These are phyloP conservation scores for Calliphora vomitoria DNA, from an alignment of 2,888 invertebrate species.

Conservation along the genomic window DNA sequence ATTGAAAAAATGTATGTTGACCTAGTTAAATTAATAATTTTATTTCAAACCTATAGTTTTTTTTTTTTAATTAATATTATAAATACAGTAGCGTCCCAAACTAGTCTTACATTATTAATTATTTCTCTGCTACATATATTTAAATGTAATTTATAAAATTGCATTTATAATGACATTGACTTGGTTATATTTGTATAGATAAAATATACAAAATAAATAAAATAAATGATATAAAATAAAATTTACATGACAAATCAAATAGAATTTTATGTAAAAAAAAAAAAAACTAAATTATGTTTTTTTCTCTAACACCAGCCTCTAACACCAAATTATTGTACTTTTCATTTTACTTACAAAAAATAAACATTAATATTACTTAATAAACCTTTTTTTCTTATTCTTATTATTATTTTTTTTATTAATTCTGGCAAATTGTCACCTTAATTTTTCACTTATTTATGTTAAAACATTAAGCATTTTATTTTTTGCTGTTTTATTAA, in stretches of 20 bases:
- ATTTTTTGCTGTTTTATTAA: conserved; percentile 20
- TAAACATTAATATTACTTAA: background rate
- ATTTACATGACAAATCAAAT: conserved; percentile 58
- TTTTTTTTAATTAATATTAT: too few relatives aligned
- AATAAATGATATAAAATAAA: conserved; percentile 38
- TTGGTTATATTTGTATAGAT: conserved; percentile 35
- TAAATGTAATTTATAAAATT: background rate
- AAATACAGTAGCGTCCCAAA: too few relatives aligned
- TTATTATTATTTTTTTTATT: conserved; percentile 37
- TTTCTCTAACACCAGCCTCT: background rate
- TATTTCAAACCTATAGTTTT: too few relatives aligned
- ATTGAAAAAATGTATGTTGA: too few relatives aligned
- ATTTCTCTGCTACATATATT: background rate
- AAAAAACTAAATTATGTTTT: too few relatives aligned
- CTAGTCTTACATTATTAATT: background rate
- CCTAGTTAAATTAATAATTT: too few relatives aligned
- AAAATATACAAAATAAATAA: conserved; percentile 31
- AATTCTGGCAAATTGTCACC: conserved; percentile 71
- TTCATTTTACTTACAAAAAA: background rate
- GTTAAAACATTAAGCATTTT: background rate
- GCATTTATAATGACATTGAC: conserved; percentile 48
- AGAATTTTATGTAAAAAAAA: conserved; percentile 1
- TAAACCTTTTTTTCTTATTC: conserved; percentile 19
- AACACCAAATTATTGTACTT: background rate
- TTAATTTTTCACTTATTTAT: conserved; percentile 60